These are phyloP conservation scores for Momotus momota DNA, from an alignment of 2,797 vertebrate species.

Conservation along the genomic window DNA sequence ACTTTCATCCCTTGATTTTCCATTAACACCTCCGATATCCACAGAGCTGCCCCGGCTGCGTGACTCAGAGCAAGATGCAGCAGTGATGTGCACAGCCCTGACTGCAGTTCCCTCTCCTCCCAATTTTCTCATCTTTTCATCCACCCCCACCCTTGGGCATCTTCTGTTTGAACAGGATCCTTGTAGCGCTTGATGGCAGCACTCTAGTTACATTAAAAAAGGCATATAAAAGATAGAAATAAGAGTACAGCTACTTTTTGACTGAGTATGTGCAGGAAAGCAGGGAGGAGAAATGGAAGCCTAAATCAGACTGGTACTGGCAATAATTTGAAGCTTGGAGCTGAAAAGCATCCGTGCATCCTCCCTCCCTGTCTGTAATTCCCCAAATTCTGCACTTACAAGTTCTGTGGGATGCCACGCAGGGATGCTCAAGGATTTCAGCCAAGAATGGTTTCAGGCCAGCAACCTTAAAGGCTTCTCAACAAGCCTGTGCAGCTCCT, in stretches of 20 bases:
- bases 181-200: not conserved
- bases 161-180: not conserved
- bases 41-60: not conserved
- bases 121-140: not conserved
- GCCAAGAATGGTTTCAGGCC: not conserved
- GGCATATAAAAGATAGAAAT: not conserved
- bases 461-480: not conserved
- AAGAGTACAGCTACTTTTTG: not conserved
- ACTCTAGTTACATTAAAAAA: not conserved
- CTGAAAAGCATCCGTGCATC: not conserved
- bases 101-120: not conserved
- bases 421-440: not conserved
- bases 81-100: not conserved
- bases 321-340: not conserved
- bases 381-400: not conserved
- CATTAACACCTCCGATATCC: constrained; percentile 7
- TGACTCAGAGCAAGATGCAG: not conserved
- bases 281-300: not conserved
- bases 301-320: not conserved
- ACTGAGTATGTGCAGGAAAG: not conserved
- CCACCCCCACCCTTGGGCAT: not conserved
- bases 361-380: not conserved
- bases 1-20: constrained; percentile 9
- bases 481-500: not conserved
- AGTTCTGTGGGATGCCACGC: not conserved